phyloP scores from a whole-genome alignment of 2,113 vertebrate species.

The Brachypteracias leptosomus region DNA sequence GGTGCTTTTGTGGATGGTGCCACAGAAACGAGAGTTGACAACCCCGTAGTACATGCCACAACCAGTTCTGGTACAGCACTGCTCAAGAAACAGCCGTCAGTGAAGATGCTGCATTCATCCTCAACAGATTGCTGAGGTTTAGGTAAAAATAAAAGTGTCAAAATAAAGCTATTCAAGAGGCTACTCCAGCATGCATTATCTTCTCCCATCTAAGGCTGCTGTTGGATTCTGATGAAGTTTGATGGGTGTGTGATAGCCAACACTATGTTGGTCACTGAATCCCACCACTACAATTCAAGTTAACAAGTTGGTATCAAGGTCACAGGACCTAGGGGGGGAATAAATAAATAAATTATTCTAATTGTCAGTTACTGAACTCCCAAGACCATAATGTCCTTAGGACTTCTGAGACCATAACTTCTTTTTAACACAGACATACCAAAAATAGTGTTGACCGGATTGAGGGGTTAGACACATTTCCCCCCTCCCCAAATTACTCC shows the following conservation, averaged over 20 bases:
- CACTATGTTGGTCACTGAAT: neutral
- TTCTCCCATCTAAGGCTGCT: neutral
- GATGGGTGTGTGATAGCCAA: neutral
- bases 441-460: neutral
- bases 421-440: neutral
- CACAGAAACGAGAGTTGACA: constrained; percentile 2
- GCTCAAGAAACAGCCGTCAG: neutral
- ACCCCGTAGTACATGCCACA: neutral
- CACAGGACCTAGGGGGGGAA: neutral
- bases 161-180: neutral
- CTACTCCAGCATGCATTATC: neutral
- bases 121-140: neutral
- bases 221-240: neutral
- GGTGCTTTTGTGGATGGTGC: neutral
- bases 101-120: neutral
- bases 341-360: neutral
- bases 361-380: neutral
- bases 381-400: neutral
- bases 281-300: neutral
- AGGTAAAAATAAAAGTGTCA: neutral
- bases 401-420: neutral
- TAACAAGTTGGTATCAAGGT: neutral
- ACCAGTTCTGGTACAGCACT: neutral
- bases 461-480: neutral
- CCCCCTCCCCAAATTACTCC: neutral